These are phyloP conservation scores for Mus caroli DNA, from an alignment of 2,797 vertebrate genomes.

Conservation along the genomic window DNA sequence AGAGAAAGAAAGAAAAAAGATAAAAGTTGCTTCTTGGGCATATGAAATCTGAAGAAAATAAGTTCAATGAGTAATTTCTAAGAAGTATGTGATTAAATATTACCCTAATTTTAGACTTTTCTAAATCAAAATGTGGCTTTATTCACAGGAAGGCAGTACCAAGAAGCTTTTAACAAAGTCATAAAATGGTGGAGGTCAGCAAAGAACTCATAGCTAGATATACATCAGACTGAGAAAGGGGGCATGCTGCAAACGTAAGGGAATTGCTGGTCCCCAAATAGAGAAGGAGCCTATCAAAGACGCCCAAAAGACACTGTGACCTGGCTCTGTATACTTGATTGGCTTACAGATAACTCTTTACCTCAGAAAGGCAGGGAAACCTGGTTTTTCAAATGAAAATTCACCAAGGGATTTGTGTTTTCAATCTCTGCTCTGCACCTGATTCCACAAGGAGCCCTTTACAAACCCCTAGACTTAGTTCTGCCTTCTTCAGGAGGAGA, in stretches of 20 bases:
- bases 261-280: background rate
- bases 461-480: background rate
- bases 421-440: conserved; percentile 3
- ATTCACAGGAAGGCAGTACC: background rate
- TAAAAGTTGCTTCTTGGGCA: conserved; percentile 7
- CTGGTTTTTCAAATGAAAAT: conserved; percentile 59
- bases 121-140: conserved; percentile 56
- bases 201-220: conserved; percentile 20
- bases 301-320: background rate
- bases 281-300: background rate
- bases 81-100: background rate
- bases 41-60: conserved; percentile 54
- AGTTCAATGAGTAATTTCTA: conserved; percentile 39
- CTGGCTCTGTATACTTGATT: conserved; percentile 12
- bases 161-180: background rate
- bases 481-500: background rate
- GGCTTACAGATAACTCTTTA: background rate
- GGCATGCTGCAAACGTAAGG: background rate
- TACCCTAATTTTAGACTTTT: conserved; percentile 39
- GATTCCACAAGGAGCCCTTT: conserved; percentile 31
- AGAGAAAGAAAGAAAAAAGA: background rate
- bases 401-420: background rate
- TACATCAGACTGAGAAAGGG: background rate
- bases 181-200: conserved; percentile 1
- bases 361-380: conserved; percentile 26